Evolutionary conservation across 2,797 vertebrate species (phyloP), one percentile per base, ranked within the genome.

Genomic region (Heterohyrax brucei): DNA sequence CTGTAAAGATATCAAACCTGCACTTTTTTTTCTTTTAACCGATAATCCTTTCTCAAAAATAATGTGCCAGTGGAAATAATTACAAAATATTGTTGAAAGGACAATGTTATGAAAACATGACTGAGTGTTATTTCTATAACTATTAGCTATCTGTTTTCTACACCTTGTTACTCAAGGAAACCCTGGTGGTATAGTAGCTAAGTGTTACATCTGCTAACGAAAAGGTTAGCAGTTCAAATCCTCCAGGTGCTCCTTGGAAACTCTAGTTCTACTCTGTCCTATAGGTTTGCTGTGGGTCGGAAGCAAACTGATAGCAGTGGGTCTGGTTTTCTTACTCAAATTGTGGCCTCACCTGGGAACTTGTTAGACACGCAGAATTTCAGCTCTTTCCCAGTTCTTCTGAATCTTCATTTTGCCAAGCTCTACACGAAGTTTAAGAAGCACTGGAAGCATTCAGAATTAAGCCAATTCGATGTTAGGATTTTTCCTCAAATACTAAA

Each of bases 31-130:
- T 33, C 13, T 46, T 79, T 90, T 82, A 91, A 33, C 86, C 5
- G 77, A 94, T 62, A 7, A 70, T 66, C 4, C 19, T 80, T 33
- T n/a, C 48, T 30, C 91, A 83, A 16, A 59, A 16, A 59, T 16
- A 18, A 59, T 14, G 14, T 61, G 59, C 59, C 68, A 80, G 7
- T 48, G 16, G 33, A 72, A 93, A 90, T 21, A 84, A 56, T 75
- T 81, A 7, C 10, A 72, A 62, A 93, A 81, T 64, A 50, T 26
- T 88, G 95, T 88, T 96, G 8, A 44, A 86, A 95, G 7, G 7
- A 4, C 30, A 80, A 46, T 70, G 46, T 48, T 77, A 61, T 61
- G 46, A 39, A 85, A 46, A 62, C 5, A 77, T 62, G 72, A 10
- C 0, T 48, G 16, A 93, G 18, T 78, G 3, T 59, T 84, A 50